Evolutionary conservation across 2,113 vertebrate species (phyloP), one percentile per base, ranked within the genome.

Genomic region (Otolemur garnettii): DNA sequence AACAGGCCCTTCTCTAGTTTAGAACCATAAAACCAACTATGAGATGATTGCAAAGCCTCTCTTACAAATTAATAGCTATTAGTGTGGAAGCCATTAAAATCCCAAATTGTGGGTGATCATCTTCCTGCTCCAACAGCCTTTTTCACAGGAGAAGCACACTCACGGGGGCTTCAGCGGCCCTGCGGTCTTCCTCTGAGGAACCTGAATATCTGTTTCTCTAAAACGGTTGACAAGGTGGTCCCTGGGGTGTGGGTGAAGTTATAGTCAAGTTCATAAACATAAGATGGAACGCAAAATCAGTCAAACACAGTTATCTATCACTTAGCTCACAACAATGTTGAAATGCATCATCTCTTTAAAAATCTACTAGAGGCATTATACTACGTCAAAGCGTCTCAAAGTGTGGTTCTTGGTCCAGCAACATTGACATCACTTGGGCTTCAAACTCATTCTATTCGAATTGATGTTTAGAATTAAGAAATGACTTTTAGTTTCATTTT

Each of bases 191-290:
- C 24, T n/a, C 17, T 86, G 57, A 78, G 26, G 50, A 57, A 53
- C 1, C 11, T 60, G 24, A 59, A 69, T 14, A 66, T 35, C 13
- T 50, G 22, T 6, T 85, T 26, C 72, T 92, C 71, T 68, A 26
- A 60, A 84, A 72, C 14, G 38, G 18, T 59, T 93, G 35, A 50
- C 15, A 80, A 92, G 15, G 11, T 28, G 8, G 69, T 26, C 14
- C 28, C 6, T 83, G 57, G 42, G 90, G 82, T 89, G 77, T 55
- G 30, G 62, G 19, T 38, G 50, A 66, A 60, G 38, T 42, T 10
- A 62, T 55, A 91, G 24, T 84, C 89, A 96, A 72, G 17, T 78
- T 95, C 38, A 95, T 64, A 88, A 94, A 90, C 87, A 92, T 1
- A 89, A 35, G 18, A 18, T 66, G 35, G 33, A 93, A 78, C n/a